Percentiles rank a stretch among this genome's conserved stretches.
Conservation (phyloP, 2,113 vertebrate species). For the Caracal caracal region DNA sequence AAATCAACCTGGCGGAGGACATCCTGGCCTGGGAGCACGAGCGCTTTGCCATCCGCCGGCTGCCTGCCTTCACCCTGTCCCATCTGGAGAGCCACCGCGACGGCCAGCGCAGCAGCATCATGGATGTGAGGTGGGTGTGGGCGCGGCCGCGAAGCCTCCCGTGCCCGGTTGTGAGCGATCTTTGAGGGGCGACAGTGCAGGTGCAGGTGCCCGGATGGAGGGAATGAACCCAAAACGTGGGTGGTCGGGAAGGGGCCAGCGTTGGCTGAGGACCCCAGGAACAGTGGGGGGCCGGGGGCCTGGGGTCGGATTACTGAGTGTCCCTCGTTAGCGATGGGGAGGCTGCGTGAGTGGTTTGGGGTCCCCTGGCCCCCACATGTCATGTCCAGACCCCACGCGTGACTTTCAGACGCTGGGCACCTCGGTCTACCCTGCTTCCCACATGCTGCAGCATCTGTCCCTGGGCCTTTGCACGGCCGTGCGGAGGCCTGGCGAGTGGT, state of each 20-base stretch:
- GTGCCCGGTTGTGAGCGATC: fast-evolving
- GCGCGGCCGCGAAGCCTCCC: not conserved
- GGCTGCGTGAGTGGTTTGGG: fast-evolving
- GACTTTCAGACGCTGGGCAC: fast-evolving
- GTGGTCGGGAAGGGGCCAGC: fast-evolving
- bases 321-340: fast-evolving
- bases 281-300: too few relatives aligned
- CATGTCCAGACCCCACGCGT: not conserved
- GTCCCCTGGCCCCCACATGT: fast-evolving
- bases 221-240: fast-evolving
- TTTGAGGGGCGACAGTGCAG: fast-evolving
- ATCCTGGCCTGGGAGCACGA: conserved; percentile 98
- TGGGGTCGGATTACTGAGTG: fast-evolving
- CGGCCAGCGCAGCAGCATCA: conserved; percentile 95
- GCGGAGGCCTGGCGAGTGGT: not conserved
- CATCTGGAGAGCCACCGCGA: conserved; percentile 95
- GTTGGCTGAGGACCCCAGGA: not conserved
- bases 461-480: not conserved
- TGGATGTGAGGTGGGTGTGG: conserved; percentile 94
- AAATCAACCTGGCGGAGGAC: conserved; percentile 98
- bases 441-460: not conserved
- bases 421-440: fast-evolving
- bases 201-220: not conserved
- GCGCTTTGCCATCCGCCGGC: conserved; percentile 96
- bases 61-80: conserved; percentile 97